phyloP scores from a whole-genome alignment of 2,113 vertebrate genomes.

The Ciconia stormi region DNA sequence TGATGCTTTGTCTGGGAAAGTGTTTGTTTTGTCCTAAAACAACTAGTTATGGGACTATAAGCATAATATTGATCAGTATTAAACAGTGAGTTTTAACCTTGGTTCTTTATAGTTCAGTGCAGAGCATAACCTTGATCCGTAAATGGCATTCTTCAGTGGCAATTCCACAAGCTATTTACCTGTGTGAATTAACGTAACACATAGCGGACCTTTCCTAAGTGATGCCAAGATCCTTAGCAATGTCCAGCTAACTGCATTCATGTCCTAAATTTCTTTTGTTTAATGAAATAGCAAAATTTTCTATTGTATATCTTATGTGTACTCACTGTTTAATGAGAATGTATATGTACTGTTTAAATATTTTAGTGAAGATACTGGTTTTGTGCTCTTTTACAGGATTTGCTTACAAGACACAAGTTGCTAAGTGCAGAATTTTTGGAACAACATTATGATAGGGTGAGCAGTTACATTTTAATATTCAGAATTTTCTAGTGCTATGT shows the following conservation, averaged over 20 bases:
- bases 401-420: conserved; percentile 87
- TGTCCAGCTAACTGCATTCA: neutral
- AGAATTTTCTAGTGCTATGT: neutral
- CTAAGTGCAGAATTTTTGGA: conserved; percentile 88
- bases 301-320: neutral
- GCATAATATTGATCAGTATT: neutral
- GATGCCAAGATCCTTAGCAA: neutral
- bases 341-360: neutral
- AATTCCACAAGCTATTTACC: neutral
- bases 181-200: neutral
- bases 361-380: neutral
- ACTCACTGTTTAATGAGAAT: neutral
- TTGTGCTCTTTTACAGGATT: conserved; percentile 74
- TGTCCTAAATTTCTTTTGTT: neutral
- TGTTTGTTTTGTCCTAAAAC: neutral
- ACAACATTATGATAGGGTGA: conserved; percentile 87
- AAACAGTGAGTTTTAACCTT: neutral
- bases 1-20: neutral
- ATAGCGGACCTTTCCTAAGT: neutral
- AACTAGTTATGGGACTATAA: neutral
- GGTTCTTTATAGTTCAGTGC: neutral
- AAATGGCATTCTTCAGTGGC: neutral
- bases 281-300: neutral
- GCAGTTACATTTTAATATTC: conserved; percentile 22
- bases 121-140: neutral